Percentiles rank a stretch among this genome's conserved stretches.
Conservation (phyloP, 2,888 invertebrate genomes). For the Sepioteuthis lessoniana region DNA sequence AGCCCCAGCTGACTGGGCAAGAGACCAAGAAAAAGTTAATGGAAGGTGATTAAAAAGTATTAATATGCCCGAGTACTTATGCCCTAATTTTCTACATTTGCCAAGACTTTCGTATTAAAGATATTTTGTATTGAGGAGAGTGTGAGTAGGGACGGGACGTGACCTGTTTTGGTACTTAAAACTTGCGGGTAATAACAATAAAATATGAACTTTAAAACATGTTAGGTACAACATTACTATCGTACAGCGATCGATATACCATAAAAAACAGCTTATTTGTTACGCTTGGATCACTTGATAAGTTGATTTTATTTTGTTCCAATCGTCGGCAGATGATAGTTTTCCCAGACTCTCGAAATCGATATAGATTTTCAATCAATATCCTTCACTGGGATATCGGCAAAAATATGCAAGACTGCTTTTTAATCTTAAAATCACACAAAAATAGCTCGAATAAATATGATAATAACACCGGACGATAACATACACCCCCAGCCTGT, state of each 20-base stretch:
- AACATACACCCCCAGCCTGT: no score
- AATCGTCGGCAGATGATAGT: neutral
- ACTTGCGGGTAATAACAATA: neutral
- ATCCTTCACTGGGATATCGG: neutral
- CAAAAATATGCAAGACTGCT: neutral
- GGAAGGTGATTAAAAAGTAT: no score
- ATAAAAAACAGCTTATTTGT: neutral
- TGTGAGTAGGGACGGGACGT: no score
- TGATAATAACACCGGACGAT: neutral
- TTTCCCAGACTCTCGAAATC: neutral
- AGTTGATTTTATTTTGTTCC: neutral
- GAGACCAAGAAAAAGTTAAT: no score
- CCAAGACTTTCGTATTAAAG: no score
- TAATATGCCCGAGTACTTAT: no score
- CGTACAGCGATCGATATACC: neutral
- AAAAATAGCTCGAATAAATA: neutral
- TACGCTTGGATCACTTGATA: neutral
- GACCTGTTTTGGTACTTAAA: no score
- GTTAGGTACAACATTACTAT: neutral
- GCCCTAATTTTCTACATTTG: no score
- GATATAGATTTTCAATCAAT: neutral
- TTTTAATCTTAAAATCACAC: neutral
- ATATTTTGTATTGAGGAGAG: no score
- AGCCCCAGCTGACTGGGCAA: no score
- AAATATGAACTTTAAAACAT: neutral